Base-by-base conservation (phyloP, 1,140 invertebrate genomes). In the Ips typographus region DNA sequence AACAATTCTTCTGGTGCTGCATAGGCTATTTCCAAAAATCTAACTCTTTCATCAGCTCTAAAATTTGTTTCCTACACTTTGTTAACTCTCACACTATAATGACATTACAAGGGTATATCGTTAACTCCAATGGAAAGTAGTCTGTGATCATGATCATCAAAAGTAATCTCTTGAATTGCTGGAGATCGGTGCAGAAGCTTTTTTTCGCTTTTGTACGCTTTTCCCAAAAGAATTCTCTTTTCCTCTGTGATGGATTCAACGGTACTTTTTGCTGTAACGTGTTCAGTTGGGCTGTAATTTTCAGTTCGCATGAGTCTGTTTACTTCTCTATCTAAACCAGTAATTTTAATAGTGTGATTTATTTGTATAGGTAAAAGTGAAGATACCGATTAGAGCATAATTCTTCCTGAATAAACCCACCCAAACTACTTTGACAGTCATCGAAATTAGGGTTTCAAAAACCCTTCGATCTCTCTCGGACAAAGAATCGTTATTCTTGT, bases 381-480 rank as follows among this genome's bases (percentile, higher is more conserved):
- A 49, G 7, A 57, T 75, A 85, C 84, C 87, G 68, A 89, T 87
- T 56, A 87, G 77, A 73, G 82, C 80, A 67, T 84, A 85, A 65
- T 84, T 75, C 71, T 84, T 85, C 43, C 86, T 77, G 44, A 83
- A 80, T 36, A 89, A 77, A 36, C 86, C 85, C 65, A 89, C 82
- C 88, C 88, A 90, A 2, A 87, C 82, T 47, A 89, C 83, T 73
- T 86, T 83, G 8, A 85, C 82, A 63, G 84, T 81, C 70, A 88
- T 80, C 67, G 83, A 80, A 49, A 87, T 76, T 7, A 89, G 73
- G 2, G 82, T 81, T 77, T 90, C 88, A 71, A 84, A 85, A 47
- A 87, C 78, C 65, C 84, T 77, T 4, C 87, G 80, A 72, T 89
- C 88, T 76, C 84, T 86, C 71, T 87, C 85, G 22, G 84, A 84